Evolutionary conservation across 2,888 invertebrate genomes (phyloP).

Genomic region (Leptopilina syphax): DNA sequence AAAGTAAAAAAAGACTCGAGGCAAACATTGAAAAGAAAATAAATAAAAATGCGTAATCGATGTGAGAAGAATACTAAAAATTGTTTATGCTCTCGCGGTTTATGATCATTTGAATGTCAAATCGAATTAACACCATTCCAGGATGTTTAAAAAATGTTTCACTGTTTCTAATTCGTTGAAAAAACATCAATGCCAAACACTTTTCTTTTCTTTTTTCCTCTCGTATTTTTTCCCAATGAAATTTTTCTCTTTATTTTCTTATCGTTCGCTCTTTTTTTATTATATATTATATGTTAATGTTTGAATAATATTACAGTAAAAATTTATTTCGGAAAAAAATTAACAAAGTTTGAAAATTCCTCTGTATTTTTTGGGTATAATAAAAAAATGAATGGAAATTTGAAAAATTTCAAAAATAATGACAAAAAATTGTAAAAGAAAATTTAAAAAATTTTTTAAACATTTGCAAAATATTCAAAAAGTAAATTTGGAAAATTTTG

Average conservation of each 20-base stretch:
- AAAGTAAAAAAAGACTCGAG: background rate
- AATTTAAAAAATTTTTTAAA: too few relatives aligned
- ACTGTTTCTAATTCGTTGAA: background rate
- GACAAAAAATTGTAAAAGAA: too few relatives aligned
- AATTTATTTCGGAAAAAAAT: too few relatives aligned
- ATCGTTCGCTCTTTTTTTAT: too few relatives aligned
- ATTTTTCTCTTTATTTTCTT: background rate
- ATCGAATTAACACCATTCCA: slow-evolving; percentile 9
- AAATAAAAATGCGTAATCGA: background rate
- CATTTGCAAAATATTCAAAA: too few relatives aligned
- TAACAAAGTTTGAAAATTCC: too few relatives aligned
- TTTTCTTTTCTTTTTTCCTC: background rate
- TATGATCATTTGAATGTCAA: slow-evolving; percentile 15
- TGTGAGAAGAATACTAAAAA: slow-evolving; percentile 12
- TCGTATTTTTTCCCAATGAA: background rate
- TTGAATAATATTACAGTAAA: too few relatives aligned
- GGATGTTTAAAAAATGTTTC: slow-evolving; percentile 7
- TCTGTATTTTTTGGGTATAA: too few relatives aligned
- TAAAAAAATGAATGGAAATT: too few relatives aligned
- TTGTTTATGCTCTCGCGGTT: background rate
- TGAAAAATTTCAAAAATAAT: too few relatives aligned
- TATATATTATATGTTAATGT: too few relatives aligned
- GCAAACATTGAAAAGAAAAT: background rate
- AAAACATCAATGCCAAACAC: background rate
- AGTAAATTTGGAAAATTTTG: too few relatives aligned